These are phyloP conservation scores for Silvanus unidentatus DNA, from an alignment of 2,888 invertebrate genomes.

Conservation along the genomic window DNA sequence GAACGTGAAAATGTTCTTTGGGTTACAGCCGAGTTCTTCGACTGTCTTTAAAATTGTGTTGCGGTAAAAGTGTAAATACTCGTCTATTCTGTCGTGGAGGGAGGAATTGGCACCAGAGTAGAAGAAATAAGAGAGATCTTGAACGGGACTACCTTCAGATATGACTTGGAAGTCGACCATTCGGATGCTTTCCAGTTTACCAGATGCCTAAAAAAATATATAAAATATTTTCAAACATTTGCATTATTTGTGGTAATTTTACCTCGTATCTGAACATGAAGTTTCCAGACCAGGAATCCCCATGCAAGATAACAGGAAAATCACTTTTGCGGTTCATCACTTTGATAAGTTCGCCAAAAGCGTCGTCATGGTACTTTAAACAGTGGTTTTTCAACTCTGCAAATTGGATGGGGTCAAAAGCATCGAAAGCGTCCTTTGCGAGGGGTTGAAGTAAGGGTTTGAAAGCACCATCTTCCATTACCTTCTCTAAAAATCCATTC, in stretches of 20 bases:
- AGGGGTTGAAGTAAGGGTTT: not conserved
- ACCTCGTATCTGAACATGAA: constrained; percentile 33
- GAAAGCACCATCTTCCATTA: not conserved
- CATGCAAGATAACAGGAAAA: constrained; percentile 27
- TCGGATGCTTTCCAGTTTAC: constrained; percentile 8
- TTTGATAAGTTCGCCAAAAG: not conserved
- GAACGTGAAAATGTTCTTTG: constrained; percentile 29
- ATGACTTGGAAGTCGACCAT: constrained; percentile 16
- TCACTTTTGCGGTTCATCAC: not conserved
- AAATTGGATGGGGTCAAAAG: not conserved
- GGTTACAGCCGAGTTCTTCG: constrained; percentile 24
- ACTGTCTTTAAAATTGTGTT: constrained; percentile 26
- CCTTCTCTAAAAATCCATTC: constrained; percentile 1
- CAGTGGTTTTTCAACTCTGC: too few relatives aligned
- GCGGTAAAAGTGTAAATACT: constrained; percentile 33
- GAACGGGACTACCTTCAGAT: constrained; percentile 17
- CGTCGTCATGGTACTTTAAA: not conserved
- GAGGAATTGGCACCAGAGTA: constrained; percentile 30
- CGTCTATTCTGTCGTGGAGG: constrained; percentile 26
- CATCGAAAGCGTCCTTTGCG: not conserved
- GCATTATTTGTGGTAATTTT: constrained; percentile 2
- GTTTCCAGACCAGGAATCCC: constrained; percentile 33
- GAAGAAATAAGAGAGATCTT: constrained; percentile 36
- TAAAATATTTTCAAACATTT: not conserved
- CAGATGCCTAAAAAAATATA: constrained; percentile 7